Evolutionary conservation across 2,113 vertebrate species (phyloP).

Genomic region (Nycticorax nycticorax): DNA sequence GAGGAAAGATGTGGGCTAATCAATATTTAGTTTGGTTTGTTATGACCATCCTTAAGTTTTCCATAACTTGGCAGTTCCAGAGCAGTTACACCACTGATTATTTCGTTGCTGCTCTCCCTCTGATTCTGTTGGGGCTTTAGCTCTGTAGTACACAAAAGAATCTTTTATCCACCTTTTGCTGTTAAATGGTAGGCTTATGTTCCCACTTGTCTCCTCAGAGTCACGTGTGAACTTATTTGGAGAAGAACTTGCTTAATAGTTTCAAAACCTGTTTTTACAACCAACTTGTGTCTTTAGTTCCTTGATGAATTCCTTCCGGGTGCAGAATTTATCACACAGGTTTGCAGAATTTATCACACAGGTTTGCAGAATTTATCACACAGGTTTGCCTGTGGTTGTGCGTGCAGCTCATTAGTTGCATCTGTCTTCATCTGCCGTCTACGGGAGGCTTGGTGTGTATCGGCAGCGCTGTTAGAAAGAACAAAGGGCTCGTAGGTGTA

Average conservation of each 20-base stretch:
- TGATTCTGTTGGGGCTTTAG: background rate
- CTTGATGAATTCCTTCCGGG: background rate
- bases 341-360: background rate
- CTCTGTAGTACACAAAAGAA: background rate
- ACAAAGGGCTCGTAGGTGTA: background rate
- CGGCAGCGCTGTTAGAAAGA: background rate
- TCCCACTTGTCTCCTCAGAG: background rate
- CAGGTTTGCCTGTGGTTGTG: background rate
- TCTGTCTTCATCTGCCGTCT: background rate
- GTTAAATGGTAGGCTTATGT: background rate
- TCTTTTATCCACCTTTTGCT: background rate
- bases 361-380: background rate
- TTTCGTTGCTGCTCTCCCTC: background rate
- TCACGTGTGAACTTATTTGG: background rate
- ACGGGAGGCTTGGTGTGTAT: background rate
- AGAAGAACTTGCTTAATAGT: background rate
- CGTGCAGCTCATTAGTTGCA: background rate
- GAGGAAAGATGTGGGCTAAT: background rate
- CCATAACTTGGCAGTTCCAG: background rate
- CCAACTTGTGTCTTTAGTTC: background rate
- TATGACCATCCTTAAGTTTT: background rate
- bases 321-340: background rate
- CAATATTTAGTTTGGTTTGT: background rate
- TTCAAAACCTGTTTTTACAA: background rate
- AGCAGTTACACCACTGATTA: background rate